A percentile compares a stretch with the other conserved stretches of the same genome.
These are phyloP conservation scores for Chunga burmeisteri DNA, from an alignment of 2,113 vertebrate species.

Conservation along the genomic window DNA sequence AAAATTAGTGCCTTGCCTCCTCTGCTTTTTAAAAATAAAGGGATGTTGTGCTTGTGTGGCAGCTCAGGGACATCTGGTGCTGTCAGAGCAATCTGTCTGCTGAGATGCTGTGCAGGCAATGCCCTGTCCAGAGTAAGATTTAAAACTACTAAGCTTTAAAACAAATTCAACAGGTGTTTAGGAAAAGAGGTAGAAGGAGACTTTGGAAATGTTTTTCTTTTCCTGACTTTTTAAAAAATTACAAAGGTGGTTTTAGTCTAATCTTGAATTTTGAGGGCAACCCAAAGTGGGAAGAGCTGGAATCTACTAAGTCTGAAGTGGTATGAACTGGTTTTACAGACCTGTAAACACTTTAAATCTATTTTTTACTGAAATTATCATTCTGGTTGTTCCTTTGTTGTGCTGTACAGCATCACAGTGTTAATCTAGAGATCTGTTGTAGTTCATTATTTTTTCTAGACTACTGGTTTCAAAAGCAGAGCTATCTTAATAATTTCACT, in stretches of 20 bases:
- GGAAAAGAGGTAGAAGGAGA: not conserved
- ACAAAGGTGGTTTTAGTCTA: not conserved
- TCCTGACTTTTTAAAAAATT: not conserved
- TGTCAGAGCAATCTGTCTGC: conserved; percentile 19
- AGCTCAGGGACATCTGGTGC: conserved; percentile 26
- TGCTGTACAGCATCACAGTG: not conserved
- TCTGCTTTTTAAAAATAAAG: conserved; percentile 1
- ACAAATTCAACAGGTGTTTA: not conserved
- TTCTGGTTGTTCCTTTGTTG: not conserved
- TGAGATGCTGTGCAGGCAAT: not conserved
- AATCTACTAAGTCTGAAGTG: not conserved
- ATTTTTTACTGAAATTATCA: not conserved
- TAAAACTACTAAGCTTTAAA: not conserved
- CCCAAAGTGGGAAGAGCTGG: not conserved
- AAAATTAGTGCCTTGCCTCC: conserved; percentile 36
- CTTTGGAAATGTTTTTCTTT: not conserved
- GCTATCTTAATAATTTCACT: not conserved
- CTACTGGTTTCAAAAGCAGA: not conserved
- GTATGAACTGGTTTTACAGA: not conserved
- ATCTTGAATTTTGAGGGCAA: not conserved
- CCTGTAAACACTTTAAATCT: not conserved
- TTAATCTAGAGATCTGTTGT: not conserved
- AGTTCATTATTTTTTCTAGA: not conserved
- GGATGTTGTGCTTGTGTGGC: not conserved
- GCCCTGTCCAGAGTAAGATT: not conserved